Evolutionary conservation across 2,797 vertebrate genomes (phyloP).

Genomic region (Trichosurus vulpecula): DNA sequence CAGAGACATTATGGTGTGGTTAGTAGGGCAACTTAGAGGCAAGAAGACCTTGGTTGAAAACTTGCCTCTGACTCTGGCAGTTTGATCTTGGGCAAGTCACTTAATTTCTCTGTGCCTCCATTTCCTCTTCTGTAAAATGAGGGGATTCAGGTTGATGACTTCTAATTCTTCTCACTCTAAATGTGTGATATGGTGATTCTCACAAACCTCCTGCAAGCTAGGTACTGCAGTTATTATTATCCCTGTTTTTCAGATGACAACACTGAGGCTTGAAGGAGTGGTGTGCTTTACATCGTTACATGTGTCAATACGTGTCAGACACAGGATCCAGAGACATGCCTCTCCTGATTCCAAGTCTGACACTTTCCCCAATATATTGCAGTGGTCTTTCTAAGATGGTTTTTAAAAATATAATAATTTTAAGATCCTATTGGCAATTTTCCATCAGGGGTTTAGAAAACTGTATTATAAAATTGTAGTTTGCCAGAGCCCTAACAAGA

Average conservation of each 20-base stretch:
- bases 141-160: background rate
- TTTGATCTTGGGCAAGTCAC: background rate
- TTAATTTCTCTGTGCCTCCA: background rate
- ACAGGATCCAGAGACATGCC: background rate
- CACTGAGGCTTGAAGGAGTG: background rate
- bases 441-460: background rate
- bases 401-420: background rate
- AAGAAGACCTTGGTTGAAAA: background rate
- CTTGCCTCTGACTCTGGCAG: background rate
- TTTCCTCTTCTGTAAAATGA: background rate
- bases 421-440: background rate
- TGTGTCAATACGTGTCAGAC: background rate
- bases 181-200: background rate
- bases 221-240: background rate
- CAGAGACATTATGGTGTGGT: background rate
- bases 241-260: background rate
- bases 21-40: background rate
- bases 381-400: background rate
- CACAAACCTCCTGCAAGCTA: background rate
- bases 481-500: background rate
- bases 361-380: background rate
- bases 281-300: background rate
- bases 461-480: background rate
- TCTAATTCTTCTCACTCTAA: background rate
- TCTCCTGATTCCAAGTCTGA: background rate